Evolutionary conservation across 1,140 invertebrate species (phyloP).

Genomic region (Drosophila nigromelanica): DNA sequence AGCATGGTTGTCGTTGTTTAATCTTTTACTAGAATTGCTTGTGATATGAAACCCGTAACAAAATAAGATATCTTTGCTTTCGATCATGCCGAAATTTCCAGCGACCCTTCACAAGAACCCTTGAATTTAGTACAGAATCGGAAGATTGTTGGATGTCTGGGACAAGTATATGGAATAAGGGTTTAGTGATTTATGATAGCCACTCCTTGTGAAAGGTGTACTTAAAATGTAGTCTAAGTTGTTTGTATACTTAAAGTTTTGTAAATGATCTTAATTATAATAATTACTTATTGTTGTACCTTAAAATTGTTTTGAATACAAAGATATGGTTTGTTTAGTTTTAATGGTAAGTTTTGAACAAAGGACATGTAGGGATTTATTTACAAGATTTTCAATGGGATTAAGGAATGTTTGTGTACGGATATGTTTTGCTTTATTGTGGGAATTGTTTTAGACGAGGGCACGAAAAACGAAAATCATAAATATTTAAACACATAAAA

Average conservation of each 20-base stretch:
- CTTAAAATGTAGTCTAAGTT: conserved; percentile 18
- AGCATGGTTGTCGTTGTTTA: conserved; percentile 72
- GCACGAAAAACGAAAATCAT: conserved; percentile 78
- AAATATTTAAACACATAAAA: conserved; percentile 79
- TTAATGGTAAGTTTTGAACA: conserved; percentile 62
- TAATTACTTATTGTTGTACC: conserved; percentile 14
- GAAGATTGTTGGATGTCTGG: not conserved
- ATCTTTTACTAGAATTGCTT: conserved; percentile 51
- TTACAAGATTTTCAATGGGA: conserved; percentile 71
- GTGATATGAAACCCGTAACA: conserved; percentile 47
- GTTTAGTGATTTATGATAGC: conserved; percentile 10
- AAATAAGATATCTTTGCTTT: conserved; percentile 32
- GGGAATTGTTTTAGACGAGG: conserved; percentile 80
- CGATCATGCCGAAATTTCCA: conserved; percentile 54
- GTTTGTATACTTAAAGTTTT: conserved; percentile 13
- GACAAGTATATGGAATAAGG: conserved; percentile 10
- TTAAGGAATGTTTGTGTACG: conserved; percentile 39
- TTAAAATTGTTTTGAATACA: conserved; percentile 21
- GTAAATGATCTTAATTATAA: not conserved
- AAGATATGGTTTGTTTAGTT: conserved; percentile 42
- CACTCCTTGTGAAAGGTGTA: conserved; percentile 37
- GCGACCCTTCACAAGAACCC: conserved; percentile 39
- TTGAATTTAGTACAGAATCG: not conserved
- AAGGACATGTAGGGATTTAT: conserved; percentile 79
- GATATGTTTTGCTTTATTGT: conserved; percentile 47